phyloP scores from a whole-genome alignment of 2,888 invertebrate genomes.

The Pandemis cinnamomeana region DNA sequence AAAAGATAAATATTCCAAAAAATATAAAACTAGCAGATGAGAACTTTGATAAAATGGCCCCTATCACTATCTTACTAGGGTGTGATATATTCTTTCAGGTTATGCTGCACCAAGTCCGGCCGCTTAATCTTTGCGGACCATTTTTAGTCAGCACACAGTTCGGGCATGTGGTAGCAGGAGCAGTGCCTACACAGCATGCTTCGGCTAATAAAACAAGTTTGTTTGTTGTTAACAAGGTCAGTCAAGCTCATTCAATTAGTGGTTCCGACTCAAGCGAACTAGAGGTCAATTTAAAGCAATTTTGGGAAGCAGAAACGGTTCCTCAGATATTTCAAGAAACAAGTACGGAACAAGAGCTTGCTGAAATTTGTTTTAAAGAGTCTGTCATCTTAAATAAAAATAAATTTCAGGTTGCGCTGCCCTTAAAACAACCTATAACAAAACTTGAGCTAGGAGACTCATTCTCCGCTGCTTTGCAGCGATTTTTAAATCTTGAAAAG shows the following conservation, averaged over 20 bases:
- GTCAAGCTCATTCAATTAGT: slow-evolving; percentile 5
- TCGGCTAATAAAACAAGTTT: slow-evolving; percentile 5
- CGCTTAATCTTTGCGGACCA: background rate
- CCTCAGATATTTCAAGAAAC: slow-evolving; percentile 8
- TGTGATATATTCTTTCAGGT: slow-evolving; percentile 18
- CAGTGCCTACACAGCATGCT: slow-evolving; percentile 3
- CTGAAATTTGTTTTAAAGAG: slow-evolving; percentile 8
- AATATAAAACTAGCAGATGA: background rate
- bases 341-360: slow-evolving; percentile 5
- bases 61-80: slow-evolving; percentile 3
- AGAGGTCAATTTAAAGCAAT: background rate
- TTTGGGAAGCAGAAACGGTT: slow-evolving; percentile 19
- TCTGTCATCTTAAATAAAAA: slow-evolving; percentile 3
- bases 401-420: slow-evolving; percentile 12
- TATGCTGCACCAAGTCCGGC: background rate
- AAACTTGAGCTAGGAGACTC: slow-evolving; percentile 6
- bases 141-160: background rate
- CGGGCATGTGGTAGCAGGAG: slow-evolving; percentile 9
- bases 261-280: background rate
- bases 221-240: slow-evolving; percentile 4
- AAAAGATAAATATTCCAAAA: background rate
- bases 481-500: slow-evolving; percentile 5
- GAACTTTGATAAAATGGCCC: background rate
- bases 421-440: slow-evolving; percentile 8
- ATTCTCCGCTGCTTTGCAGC: background rate